Conservation (phyloP, 1,140 invertebrate species). For the Formica selysi region DNA sequence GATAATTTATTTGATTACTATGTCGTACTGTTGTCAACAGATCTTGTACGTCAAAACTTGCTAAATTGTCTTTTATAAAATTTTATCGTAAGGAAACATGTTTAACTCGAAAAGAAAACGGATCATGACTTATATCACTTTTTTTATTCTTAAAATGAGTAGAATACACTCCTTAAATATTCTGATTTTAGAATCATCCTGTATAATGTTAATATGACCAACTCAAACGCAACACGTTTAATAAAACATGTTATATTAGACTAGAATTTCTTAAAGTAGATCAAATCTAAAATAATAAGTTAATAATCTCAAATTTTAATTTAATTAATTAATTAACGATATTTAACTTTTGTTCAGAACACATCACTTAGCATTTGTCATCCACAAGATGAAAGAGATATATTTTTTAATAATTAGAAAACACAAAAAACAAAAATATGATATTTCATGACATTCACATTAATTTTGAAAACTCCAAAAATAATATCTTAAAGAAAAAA, state of each 20-base stretch:
- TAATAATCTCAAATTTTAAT: not conserved
- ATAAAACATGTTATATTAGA: slow-evolving; percentile 4
- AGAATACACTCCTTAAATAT: not conserved
- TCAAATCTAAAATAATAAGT: not conserved
- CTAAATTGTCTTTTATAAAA: not conserved
- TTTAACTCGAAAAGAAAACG: not conserved
- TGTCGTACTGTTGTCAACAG: not conserved
- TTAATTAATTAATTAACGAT: not conserved
- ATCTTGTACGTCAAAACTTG: not conserved
- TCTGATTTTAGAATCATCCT: slow-evolving; percentile 5
- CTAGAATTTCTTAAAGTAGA: not conserved
- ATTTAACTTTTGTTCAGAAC: not conserved
- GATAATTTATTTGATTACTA: slow-evolving; percentile 5
- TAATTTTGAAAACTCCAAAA: not conserved
- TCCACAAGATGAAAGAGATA: not conserved
- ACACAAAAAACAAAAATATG: not conserved
- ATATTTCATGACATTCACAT: not conserved
- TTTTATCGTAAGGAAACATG: not conserved
- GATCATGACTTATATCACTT: not conserved
- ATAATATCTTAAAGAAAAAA: not conserved
- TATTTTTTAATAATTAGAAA: not conserved
- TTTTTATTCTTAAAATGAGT: not conserved
- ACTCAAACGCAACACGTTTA: slow-evolving; percentile 43
- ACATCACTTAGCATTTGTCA: not conserved
- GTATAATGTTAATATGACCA: slow-evolving; percentile 9